These are phyloP conservation scores for Thalpophila matura DNA, from an alignment of 2,888 invertebrate species.

Conservation along the genomic window DNA sequence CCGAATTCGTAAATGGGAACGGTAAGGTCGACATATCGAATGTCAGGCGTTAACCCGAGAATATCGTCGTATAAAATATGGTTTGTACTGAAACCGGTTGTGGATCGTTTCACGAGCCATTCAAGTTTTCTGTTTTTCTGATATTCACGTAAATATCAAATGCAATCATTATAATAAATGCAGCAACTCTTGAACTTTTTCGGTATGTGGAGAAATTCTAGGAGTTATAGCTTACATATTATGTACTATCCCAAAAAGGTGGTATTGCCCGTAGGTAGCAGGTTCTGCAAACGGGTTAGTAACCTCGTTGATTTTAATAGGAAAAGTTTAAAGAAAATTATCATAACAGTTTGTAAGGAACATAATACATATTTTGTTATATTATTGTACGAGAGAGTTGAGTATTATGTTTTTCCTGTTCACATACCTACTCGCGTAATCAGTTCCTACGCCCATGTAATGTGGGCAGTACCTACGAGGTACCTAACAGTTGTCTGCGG, in stretches of 20 bases:
- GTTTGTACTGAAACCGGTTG: slow-evolving; percentile 45
- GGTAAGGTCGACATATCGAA: slow-evolving; percentile 56
- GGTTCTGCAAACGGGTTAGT: slow-evolving; percentile 17
- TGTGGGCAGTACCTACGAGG: neutral
- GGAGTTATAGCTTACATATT: neutral
- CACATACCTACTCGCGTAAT: neutral
- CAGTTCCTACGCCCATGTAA: neutral
- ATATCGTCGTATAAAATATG: slow-evolving; percentile 37
- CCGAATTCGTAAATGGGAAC: slow-evolving; percentile 59
- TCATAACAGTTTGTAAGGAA: slow-evolving; percentile 10
- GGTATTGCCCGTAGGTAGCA: slow-evolving; percentile 1
- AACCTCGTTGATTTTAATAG: slow-evolving; percentile 4
- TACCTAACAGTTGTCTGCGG: neutral
- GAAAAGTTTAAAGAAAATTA: neutral
- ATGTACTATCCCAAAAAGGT: slow-evolving; percentile 5
- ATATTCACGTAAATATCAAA: slow-evolving; percentile 30
- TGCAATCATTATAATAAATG: slow-evolving; percentile 36
- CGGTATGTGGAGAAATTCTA: slow-evolving; percentile 7
- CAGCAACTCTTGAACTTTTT: slow-evolving; percentile 32
- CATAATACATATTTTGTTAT: neutral
- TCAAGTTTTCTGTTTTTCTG: slow-evolving; percentile 38
- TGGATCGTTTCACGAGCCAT: slow-evolving; percentile 36
- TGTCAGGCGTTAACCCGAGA: slow-evolving; percentile 56
- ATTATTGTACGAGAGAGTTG: neutral
- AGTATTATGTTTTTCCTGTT: neutral